phyloP scores from a whole-genome alignment of 2,888 invertebrate species.

The Ametastegia equiseti region DNA sequence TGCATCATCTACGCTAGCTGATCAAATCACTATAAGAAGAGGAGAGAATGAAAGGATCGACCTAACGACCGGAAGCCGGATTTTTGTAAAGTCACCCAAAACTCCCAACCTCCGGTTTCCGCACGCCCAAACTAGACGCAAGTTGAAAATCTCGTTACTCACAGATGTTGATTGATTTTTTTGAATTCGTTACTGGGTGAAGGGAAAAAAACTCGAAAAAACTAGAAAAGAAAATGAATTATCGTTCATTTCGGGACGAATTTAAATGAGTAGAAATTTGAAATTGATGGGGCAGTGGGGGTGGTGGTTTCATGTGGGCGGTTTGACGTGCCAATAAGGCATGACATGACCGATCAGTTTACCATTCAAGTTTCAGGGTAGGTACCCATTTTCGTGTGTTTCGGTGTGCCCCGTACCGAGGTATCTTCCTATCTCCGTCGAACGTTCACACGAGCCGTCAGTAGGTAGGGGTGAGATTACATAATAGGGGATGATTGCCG shows the following conservation, averaged over 20 bases:
- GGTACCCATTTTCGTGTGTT: constrained; percentile 54
- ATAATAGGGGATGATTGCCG: constrained; percentile 73
- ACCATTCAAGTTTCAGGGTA: constrained; percentile 58
- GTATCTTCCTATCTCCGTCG: constrained; percentile 63
- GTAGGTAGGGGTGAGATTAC: constrained; percentile 64
- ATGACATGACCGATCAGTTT: constrained; percentile 72
- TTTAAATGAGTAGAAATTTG: background rate
- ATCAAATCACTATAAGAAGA: constrained; percentile 22
- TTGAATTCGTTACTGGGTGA: too few relatives aligned
- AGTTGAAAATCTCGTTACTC: background rate
- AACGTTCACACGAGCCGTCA: constrained; percentile 70
- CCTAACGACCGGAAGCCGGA: constrained; percentile 24
- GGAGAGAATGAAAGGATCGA: background rate
- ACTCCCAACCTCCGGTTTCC: background rate
- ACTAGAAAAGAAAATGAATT: background rate
- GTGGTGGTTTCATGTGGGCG: constrained; percentile 68
- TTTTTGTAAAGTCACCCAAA: constrained; percentile 17
- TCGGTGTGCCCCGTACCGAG: constrained; percentile 54
- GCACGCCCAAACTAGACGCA: background rate
- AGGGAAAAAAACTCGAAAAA: background rate
- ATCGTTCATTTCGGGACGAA: background rate
- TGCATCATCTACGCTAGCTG: constrained; percentile 43
- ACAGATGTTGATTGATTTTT: background rate
- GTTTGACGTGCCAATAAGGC: constrained; percentile 71
- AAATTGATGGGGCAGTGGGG: constrained; percentile 59